A percentile compares a stretch with the other conserved stretches of the same genome.
Conservation (phyloP, 2,888 invertebrate species). For the Scaptomyza flava region DNA sequence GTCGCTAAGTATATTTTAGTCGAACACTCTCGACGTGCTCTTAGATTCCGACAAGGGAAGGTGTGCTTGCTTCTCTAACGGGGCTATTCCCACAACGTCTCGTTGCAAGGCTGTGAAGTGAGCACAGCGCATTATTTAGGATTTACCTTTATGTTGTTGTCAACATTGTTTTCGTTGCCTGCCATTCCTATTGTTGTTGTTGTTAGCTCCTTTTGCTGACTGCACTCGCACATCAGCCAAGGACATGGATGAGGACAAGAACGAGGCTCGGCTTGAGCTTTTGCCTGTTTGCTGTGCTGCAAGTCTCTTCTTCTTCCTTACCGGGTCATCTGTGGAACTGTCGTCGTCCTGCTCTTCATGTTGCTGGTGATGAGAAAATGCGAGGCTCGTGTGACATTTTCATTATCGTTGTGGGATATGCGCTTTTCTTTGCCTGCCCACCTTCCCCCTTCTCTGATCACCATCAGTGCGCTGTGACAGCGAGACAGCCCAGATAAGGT, state of each 20-base stretch:
- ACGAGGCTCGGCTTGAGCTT: constrained; percentile 19
- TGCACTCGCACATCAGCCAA: constrained; percentile 57
- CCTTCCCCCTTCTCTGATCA: too few species aligned
- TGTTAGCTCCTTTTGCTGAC: constrained; percentile 53
- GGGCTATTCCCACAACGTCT: constrained; percentile 49
- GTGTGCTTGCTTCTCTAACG: constrained; percentile 3
- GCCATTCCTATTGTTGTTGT: constrained; percentile 31
- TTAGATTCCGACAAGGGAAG: not conserved
- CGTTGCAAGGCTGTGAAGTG: constrained; percentile 62
- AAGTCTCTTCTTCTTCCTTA: not conserved
- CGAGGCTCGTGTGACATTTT: constrained; percentile 83
- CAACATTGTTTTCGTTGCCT: constrained; percentile 56
- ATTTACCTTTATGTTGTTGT: constrained; percentile 81
- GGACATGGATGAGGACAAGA: constrained; percentile 21
- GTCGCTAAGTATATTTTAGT: not conserved
- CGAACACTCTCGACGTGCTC: not conserved
- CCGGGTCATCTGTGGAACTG: constrained; percentile 9
- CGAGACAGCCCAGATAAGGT: constrained; percentile 75
- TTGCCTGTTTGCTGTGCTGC: constrained; percentile 7
- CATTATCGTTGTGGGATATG: constrained; percentile 82
- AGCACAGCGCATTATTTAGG: constrained; percentile 78
- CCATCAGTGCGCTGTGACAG: constrained; percentile 45
- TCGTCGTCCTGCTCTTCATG: constrained; percentile 35
- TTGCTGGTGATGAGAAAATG: constrained; percentile 81
- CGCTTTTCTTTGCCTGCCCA: constrained; percentile 52